A percentile compares a stretch with the other conserved stretches of the same genome.
These are phyloP conservation scores for Drosophila birchii DNA, from an alignment of 2,888 invertebrate genomes.

Conservation along the genomic window DNA sequence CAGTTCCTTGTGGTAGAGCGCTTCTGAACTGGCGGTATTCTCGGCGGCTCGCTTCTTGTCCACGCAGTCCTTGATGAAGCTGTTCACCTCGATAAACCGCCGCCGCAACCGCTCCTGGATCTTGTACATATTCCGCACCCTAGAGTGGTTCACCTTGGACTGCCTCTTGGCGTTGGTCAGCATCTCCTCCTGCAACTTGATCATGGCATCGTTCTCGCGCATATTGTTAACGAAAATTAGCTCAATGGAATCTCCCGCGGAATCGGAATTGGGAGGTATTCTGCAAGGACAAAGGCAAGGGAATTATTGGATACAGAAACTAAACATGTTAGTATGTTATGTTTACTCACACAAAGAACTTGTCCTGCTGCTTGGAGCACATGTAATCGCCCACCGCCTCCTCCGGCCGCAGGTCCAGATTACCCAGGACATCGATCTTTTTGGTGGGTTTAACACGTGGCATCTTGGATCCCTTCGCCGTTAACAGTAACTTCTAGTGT, in stretches of 20 bases:
- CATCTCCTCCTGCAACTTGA: conserved; percentile 79
- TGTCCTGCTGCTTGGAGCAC: conserved; percentile 79
- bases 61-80: conserved; percentile 83
- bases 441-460: conserved; percentile 83
- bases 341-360: conserved; percentile 74
- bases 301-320: background rate
- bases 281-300: conserved; percentile 50
- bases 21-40: conserved; percentile 76
- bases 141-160: conserved; percentile 66
- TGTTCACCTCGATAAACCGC: conserved; percentile 83
- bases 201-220: conserved; percentile 81
- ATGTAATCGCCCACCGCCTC: conserved; percentile 81
- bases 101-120: conserved; percentile 77
- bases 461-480: conserved; percentile 67
- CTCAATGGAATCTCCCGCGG: conserved; percentile 82
- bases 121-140: conserved; percentile 77
- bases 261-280: conserved; percentile 82
- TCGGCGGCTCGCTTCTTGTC: conserved; percentile 81
- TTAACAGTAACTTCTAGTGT: conserved; percentile 9
- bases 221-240: conserved; percentile 81
- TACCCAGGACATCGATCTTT: conserved; percentile 82
- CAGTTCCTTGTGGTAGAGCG: conserved; percentile 67
- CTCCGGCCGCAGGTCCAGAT: conserved; percentile 83
- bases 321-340: background rate
- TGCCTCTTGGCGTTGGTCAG: conserved; percentile 77